Conservation (phyloP, 37 sponge, comb jelly and placozoan species). For the Axinella damicornis region DNA sequence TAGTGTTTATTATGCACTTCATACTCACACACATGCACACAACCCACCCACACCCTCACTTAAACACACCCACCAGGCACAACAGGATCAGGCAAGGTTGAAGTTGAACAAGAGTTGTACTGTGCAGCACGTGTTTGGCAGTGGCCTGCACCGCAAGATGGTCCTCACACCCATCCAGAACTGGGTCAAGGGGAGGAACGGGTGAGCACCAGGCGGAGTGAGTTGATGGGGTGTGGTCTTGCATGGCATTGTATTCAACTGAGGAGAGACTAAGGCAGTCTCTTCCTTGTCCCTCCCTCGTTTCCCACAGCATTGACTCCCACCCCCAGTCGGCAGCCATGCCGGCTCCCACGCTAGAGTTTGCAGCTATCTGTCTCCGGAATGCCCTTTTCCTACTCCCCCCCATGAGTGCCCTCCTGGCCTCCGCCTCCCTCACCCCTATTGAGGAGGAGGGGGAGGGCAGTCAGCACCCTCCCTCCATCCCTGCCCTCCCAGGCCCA, state of each 20-base stretch:
- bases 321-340: conserved; percentile 78
- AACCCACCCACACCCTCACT: not conserved
- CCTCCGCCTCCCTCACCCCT: not conserved
- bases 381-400: conserved; percentile 90
- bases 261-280: too few species aligned
- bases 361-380: conserved; percentile 90
- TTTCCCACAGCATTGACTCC: not conserved
- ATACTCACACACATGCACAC: not conserved
- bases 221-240: too few species aligned
- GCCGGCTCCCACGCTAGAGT: conserved; percentile 90
- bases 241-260: too few species aligned
- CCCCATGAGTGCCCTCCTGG: not conserved
- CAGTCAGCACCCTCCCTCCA: not conserved
- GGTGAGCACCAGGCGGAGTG: too few species aligned
- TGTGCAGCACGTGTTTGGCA: conserved; percentile 78
- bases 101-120: conserved; percentile 71
- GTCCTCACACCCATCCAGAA: conserved; percentile 57
- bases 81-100: conserved; percentile 31
- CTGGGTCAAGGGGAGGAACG: not conserved
- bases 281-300: too few species aligned
- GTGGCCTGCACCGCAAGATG: conserved; percentile 81
- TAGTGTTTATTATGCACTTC: too few species aligned
- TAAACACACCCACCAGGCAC: not conserved
- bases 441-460: not conserved
- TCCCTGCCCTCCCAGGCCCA: conserved; percentile 73